Percentiles rank a stretch among this genome's conserved stretches.
Evolutionary conservation across 2,113 vertebrate genomes (phyloP).

Genomic region (Macquaria australasica): DNA sequence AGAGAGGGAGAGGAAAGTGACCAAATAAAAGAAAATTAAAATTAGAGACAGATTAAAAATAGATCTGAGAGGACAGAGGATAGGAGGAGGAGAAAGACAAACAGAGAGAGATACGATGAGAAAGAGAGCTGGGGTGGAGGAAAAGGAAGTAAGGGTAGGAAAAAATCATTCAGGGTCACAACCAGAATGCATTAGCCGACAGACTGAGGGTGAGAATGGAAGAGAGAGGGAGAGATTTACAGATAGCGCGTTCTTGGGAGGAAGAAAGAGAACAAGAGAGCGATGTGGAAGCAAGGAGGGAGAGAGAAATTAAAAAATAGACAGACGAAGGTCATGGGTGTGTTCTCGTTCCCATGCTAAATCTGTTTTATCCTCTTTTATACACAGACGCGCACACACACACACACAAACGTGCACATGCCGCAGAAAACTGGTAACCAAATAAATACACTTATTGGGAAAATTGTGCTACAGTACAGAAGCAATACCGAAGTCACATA

Average conservation of each 20-base stretch:
- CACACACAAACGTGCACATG: neutral
- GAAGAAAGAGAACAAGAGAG: neutral
- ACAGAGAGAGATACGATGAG: constrained; percentile 38
- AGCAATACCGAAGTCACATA: no score
- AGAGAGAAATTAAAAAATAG: constrained; percentile 18
- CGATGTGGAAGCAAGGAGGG: neutral
- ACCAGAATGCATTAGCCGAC: constrained; percentile 53
- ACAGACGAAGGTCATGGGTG: constrained; percentile 39
- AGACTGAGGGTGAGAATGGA: constrained; percentile 29
- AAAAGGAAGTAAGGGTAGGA: constrained; percentile 15
- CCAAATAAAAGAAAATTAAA: constrained; percentile 57
- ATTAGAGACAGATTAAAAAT: constrained; percentile 65
- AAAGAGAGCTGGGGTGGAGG: constrained; percentile 10
- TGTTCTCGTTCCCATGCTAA: constrained; percentile 55
- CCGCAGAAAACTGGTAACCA: neutral
- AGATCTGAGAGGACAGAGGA: constrained; percentile 42
- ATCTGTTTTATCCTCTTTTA: constrained; percentile 18
- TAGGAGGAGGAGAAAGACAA: constrained; percentile 35
- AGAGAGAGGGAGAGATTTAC: constrained; percentile 7
- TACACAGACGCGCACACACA: neutral
- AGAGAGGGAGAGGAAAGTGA: constrained; percentile 29
- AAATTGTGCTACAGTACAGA: neutral
- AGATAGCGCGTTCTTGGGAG: constrained; percentile 10
- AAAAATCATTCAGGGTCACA: constrained; percentile 64
- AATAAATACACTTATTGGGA: neutral